Conservation (phyloP, 2,113 vertebrate species). For the Corythaixoides concolor region DNA sequence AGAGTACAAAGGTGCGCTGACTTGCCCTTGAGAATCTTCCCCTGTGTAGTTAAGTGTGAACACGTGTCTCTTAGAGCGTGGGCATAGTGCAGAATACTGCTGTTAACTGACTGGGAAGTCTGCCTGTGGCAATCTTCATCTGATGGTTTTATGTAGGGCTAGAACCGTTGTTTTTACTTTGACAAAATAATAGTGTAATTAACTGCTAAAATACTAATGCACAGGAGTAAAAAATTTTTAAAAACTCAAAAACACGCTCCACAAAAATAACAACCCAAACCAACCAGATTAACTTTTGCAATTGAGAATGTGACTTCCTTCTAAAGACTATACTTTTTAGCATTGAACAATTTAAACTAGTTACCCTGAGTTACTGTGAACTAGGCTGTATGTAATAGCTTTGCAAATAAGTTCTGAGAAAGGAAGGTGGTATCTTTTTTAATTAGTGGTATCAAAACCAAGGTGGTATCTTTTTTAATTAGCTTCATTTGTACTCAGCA, state of each 20-base stretch:
- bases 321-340: neutral
- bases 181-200: neutral
- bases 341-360: neutral
- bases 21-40: neutral
- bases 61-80: accelerated
- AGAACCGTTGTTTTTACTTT: neutral
- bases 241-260: neutral
- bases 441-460: no score
- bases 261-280: neutral
- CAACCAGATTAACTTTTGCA: neutral
- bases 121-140: neutral
- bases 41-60: neutral
- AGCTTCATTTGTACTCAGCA: neutral
- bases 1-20: neutral
- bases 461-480: neutral
- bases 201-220: neutral
- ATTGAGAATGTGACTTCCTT: neutral
- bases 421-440: no score
- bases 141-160: neutral
- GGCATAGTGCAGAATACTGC: neutral
- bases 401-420: neutral
- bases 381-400: neutral
- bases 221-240: neutral
- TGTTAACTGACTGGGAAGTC: neutral
- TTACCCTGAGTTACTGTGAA: neutral